Conservation (phyloP, 1,140 invertebrate species). For the Tenebrio molitor region DNA sequence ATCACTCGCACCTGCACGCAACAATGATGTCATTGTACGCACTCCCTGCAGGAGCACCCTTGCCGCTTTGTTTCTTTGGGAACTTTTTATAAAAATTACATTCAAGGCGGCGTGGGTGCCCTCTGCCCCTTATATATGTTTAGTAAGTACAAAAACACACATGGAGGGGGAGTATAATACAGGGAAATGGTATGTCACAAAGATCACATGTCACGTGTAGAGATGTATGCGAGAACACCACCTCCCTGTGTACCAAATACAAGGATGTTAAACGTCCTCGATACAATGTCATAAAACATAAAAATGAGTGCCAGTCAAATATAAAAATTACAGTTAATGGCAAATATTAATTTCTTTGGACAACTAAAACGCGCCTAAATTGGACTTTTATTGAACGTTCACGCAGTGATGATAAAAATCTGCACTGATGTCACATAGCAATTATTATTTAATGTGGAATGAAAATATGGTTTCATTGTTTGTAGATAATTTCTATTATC, state of each 20-base stretch:
- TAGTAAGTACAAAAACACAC: slow-evolving; percentile 53
- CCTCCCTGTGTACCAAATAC: slow-evolving; percentile 22
- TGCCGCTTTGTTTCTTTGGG: slow-evolving; percentile 52
- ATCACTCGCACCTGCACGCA: slow-evolving; percentile 68
- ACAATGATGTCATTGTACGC: slow-evolving; percentile 66
- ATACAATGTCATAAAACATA: slow-evolving; percentile 6
- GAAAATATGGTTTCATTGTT: no score
- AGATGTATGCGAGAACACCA: slow-evolving; percentile 19
- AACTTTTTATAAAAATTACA: no score
- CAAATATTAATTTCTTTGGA: no score
- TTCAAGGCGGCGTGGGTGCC: slow-evolving; percentile 28
- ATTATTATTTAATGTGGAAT: no score
- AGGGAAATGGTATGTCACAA: slow-evolving; percentile 29
- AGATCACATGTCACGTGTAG: not conserved
- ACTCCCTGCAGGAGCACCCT: slow-evolving; percentile 62
- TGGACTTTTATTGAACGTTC: no score
- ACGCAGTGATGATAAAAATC: not conserved
- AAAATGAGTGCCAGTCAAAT: not conserved
- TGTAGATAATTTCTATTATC: not conserved
- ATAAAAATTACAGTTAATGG: no score
- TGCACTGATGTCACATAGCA: not conserved
- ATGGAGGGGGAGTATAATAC: slow-evolving; percentile 37
- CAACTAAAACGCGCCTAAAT: no score
- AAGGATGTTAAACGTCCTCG: slow-evolving; percentile 34
- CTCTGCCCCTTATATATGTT: slow-evolving; percentile 53